These are phyloP conservation scores for Drosophila borealis DNA, from an alignment of 2,888 invertebrate genomes.

Conservation along the genomic window DNA sequence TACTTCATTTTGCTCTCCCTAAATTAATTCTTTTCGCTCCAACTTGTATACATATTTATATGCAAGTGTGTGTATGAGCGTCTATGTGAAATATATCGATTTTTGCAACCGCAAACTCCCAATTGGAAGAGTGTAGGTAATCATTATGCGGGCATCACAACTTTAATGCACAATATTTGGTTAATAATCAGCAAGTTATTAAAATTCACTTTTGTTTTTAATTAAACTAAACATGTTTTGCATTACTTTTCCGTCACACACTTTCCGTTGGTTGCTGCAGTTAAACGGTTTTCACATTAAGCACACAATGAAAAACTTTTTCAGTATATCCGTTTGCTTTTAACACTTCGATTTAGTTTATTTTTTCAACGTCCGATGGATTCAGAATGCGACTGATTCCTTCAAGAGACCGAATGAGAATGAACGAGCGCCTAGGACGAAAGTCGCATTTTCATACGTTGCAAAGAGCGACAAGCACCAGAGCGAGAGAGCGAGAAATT, in stretches of 20 bases:
- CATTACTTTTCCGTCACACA: constrained; percentile 39
- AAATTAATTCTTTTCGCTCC: constrained; percentile 33
- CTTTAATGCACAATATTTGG: constrained; percentile 23
- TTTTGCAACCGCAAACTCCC: constrained; percentile 66
- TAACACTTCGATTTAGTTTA: constrained; percentile 58
- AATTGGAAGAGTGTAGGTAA: constrained; percentile 26
- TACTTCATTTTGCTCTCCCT: constrained; percentile 47
- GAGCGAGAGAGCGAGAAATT: constrained; percentile 6
- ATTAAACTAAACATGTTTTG: constrained; percentile 14
- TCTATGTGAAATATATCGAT: constrained; percentile 68
- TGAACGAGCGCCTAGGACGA: constrained; percentile 75
- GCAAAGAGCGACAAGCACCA: constrained; percentile 1
- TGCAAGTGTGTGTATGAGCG: constrained; percentile 32
- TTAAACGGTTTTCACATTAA: constrained; percentile 43
- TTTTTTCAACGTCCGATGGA: constrained; percentile 51
- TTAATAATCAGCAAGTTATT: constrained; percentile 6
- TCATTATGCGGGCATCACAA: constrained; percentile 32
- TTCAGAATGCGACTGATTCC: constrained; percentile 77
- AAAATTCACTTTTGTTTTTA: constrained; percentile 32
- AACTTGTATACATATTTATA: constrained; percentile 21
- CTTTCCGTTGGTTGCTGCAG: constrained; percentile 30
- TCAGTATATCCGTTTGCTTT: constrained; percentile 54
- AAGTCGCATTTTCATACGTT: constrained; percentile 34
- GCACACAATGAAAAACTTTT: constrained; percentile 46
- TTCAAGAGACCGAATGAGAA: constrained; percentile 84